Evolutionary conservation across 2,888 invertebrate species (phyloP), one percentile per base, ranked within the genome.

Genomic region (Branchellion lobata): DNA sequence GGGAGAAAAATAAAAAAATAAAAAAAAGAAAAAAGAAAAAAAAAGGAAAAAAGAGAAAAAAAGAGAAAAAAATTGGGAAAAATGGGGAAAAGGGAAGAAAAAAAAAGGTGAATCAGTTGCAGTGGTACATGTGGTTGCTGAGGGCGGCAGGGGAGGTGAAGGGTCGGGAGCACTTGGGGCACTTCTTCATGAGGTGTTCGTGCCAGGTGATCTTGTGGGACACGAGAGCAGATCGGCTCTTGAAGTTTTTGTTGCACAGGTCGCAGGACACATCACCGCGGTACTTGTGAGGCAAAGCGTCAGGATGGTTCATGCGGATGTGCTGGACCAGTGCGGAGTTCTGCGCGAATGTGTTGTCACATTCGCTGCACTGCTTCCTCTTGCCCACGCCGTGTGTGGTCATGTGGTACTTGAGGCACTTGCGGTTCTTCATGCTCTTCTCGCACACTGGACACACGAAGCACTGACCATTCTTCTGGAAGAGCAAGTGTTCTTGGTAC

Each of bases 371-470:
- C 65, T 77, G 65, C 21, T 77, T 77, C 18, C 77, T 29, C 40
- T 57, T 65, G 24, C 77, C 77, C 5, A 77, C 65, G 18, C 77
- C 77, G 36, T 77, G 77, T 11, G 77, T 77, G 11, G 61, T 61
- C 65, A 61, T 65, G 77, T 77, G 77, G 40, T 77, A 77, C 77
- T 77, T 77, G 77, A 77, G 77, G 53, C 77, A 77, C n/a, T 77
- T 77, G 33, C 77, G 53, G 24, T 65, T 77, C 40, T 53, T 77
- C 77, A 77, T 77, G 65, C 77, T 65, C 77, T 77, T 77, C 61
- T 77, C 77, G 65, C 77, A 77, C 21, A 77, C 57, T 0, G 65
- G 65, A 65, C 77, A 77, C 34, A 77, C 77, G 36, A 65, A 77
- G 33, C 77, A 77, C 36, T 29, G 24, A 33, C 61, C 36, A 33